These are phyloP conservation scores for Coranthus polyacanthus DNA, from an alignment of 2,797 vertebrate genomes.

Conservation along the genomic window DNA sequence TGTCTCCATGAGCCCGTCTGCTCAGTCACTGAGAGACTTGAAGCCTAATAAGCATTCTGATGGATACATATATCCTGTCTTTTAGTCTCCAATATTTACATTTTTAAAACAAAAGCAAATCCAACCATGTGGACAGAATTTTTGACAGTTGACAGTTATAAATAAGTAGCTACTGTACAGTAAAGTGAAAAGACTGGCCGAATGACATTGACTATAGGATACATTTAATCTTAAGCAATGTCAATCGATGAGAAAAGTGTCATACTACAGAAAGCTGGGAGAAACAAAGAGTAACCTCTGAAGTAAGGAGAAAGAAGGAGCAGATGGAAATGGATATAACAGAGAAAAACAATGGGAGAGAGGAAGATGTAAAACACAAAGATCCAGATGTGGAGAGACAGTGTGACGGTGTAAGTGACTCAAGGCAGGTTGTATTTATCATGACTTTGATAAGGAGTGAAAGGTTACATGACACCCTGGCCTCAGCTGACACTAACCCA, in stretches of 20 bases:
- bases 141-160: no score
- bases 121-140: no score
- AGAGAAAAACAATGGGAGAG: conserved; percentile 21
- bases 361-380: not conserved
- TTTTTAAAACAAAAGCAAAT: no score
- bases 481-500: conserved; percentile 48
- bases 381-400: conserved; percentile 34
- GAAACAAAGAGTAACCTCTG: not conserved
- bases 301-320: not conserved
- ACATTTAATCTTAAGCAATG: no score
- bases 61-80: no score
- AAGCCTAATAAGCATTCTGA: not conserved
- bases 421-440: conserved; percentile 35
- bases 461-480: conserved; percentile 43
- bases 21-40: not conserved
- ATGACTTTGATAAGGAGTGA: conserved; percentile 55
- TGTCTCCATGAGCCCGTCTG: not conserved
- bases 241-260: no score
- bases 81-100: no score
- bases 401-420: conserved; percentile 43
- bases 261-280: not conserved
- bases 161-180: no score
- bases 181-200: no score
- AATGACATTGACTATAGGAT: no score
- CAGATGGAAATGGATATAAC: not conserved